Conservation (phyloP, 2,113 vertebrate genomes). For the Mus pahari region DNA sequence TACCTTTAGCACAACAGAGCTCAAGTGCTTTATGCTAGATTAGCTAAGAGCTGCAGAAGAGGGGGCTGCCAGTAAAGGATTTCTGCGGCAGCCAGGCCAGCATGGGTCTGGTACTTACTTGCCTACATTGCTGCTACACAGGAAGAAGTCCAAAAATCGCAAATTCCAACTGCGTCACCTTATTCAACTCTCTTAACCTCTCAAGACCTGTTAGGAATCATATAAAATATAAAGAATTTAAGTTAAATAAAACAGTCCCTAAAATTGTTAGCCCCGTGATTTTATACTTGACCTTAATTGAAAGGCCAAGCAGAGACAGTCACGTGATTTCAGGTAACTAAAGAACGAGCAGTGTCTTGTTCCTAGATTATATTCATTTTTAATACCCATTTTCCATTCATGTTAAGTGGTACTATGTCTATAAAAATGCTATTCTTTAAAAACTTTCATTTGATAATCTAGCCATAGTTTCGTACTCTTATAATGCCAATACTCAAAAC, state of each 20-base stretch:
- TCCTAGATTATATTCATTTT: neutral
- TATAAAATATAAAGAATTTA: conserved; percentile 20
- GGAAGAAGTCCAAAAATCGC: neutral
- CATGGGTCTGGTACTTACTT: neutral
- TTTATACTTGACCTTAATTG: neutral
- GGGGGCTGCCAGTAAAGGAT: neutral
- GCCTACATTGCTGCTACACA: neutral
- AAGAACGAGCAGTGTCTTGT: neutral
- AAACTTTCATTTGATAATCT: neutral
- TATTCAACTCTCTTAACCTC: neutral
- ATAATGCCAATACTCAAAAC: neutral
- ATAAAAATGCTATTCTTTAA: neutral
- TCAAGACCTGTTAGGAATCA: conserved; percentile 10
- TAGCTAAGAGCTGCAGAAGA: neutral
- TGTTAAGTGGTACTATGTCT: neutral
- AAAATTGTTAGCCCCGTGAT: neutral
- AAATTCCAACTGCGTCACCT: neutral
- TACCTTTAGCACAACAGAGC: conserved; percentile 40
- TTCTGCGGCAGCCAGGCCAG: neutral
- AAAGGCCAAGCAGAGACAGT: neutral
- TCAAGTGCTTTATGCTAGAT: conserved; percentile 38
- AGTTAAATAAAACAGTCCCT: neutral
- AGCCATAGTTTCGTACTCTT: neutral
- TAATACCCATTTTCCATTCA: neutral
- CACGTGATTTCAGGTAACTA: neutral